A percentile compares a stretch with the other conserved stretches of the same genome.
Evolutionary conservation across 2,797 vertebrate species (phyloP).

Genomic region (Limosa lapponica): DNA sequence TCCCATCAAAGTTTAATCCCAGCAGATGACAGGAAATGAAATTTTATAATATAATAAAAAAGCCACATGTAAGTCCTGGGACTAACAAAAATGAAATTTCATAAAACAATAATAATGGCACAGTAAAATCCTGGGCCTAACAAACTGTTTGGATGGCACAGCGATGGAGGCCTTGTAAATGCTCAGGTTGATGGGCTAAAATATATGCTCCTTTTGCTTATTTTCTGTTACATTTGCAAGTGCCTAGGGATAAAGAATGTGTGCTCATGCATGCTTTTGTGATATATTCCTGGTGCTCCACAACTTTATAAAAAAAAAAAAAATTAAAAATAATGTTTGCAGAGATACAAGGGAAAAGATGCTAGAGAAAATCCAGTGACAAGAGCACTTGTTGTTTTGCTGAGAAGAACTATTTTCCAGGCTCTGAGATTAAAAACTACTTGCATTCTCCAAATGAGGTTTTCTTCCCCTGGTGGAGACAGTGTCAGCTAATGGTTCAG

Average conservation of each 20-base stretch:
- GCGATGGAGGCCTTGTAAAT: background rate
- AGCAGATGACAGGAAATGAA: slow-evolving; percentile 41
- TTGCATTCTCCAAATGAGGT: background rate
- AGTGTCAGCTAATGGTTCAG: background rate
- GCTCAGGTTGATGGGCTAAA: background rate
- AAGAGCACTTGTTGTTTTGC: background rate
- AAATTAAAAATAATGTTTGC: background rate
- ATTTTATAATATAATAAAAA: slow-evolving; percentile 3
- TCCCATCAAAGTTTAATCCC: background rate
- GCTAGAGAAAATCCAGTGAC: background rate
- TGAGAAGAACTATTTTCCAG: background rate
- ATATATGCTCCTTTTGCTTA: background rate
- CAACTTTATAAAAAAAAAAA: background rate
- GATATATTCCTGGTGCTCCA: background rate
- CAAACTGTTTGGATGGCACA: background rate
- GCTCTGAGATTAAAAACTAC: background rate
- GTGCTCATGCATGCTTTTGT: background rate
- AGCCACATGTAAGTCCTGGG: background rate
- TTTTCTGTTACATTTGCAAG: background rate
- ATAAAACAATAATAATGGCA: background rate
- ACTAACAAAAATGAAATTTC: slow-evolving; percentile 35
- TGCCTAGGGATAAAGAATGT: background rate
- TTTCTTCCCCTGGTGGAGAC: background rate
- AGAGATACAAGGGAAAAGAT: background rate
- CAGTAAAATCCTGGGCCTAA: background rate